These are phyloP conservation scores for Oscheius sp. DNA, from an alignment of 1,140 invertebrate species.

Conservation along the genomic window DNA sequence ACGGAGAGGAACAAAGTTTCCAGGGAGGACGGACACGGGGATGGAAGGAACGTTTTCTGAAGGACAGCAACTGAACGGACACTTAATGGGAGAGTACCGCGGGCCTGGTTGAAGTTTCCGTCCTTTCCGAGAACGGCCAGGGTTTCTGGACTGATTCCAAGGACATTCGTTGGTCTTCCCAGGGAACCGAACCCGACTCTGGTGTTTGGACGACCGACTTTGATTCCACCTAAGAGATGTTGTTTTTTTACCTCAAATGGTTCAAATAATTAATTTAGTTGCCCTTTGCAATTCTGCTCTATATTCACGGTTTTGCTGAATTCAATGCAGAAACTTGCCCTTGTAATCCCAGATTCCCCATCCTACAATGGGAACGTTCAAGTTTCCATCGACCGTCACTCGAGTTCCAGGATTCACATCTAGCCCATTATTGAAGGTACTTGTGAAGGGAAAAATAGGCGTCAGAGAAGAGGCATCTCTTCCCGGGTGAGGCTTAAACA, in stretches of 20 bases:
- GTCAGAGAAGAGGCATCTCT: conserved; percentile 42
- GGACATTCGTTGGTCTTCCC: conserved; percentile 37
- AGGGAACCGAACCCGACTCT: conserved; percentile 44
- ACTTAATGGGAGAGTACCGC: conserved; percentile 12
- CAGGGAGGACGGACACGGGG: conserved; percentile 44
- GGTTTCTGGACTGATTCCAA: conserved; percentile 45
- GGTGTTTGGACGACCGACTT: conserved; percentile 43
- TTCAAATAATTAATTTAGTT: too few relatives aligned
- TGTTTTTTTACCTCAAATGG: too few relatives aligned
- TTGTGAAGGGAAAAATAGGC: conserved; percentile 45
- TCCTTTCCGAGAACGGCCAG: conserved; percentile 38
- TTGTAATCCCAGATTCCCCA: conserved; percentile 49
- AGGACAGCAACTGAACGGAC: neutral
- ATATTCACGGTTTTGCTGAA: neutral
- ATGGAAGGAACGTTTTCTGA: conserved; percentile 42
- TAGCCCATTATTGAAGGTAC: conserved; percentile 43
- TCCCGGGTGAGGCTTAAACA: conserved; percentile 43
- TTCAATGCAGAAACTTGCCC: conserved; percentile 8
- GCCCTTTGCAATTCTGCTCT: too few relatives aligned
- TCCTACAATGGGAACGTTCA: conserved; percentile 45
- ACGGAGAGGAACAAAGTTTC: conserved; percentile 46
- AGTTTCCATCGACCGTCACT: conserved; percentile 46
- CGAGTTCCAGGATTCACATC: conserved; percentile 45
- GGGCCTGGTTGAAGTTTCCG: conserved; percentile 42
- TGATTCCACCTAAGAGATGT: conserved; percentile 41